These are phyloP conservation scores for Drosophila orena DNA, from an alignment of 1,140 invertebrate genomes.

Conservation along the genomic window DNA sequence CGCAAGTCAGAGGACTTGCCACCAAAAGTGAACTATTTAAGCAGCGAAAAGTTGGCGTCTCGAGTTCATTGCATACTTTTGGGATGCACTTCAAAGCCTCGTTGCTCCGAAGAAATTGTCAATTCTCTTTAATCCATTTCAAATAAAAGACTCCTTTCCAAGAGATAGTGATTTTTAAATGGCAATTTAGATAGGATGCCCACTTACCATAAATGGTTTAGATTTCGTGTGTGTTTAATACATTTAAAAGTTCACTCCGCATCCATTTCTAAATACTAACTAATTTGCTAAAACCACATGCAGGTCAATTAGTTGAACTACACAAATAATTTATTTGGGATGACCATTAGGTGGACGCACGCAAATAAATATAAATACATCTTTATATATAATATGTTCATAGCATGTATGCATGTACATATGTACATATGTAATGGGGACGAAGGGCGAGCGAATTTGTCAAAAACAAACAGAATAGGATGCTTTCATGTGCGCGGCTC, in stretches of 20 bases:
- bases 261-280: background rate
- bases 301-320: slow-evolving; percentile 7
- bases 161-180: too few species aligned
- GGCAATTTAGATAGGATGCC: too few species aligned
- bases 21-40: slow-evolving; percentile 49
- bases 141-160: background rate
- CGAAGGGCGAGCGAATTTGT: slow-evolving; percentile 34
- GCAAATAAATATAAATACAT: background rate
- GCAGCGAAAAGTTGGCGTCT: slow-evolving; percentile 19
- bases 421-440: background rate
- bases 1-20: slow-evolving; percentile 22
- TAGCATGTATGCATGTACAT: background rate
- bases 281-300: background rate
- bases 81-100: slow-evolving; percentile 16
- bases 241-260: background rate
- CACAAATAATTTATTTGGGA: slow-evolving; percentile 4
- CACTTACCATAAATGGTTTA: background rate
- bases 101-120: slow-evolving; percentile 1
- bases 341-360: background rate
- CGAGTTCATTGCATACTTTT: slow-evolving; percentile 24
- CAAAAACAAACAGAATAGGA: slow-evolving; percentile 69
- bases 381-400: slow-evolving; percentile 6
- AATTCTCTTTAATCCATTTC: slow-evolving; percentile 14
- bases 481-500: slow-evolving; percentile 59
- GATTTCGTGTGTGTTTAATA: background rate